Evolutionary conservation across 2,888 invertebrate genomes (phyloP).

Genomic region (Trichogramma evanescens): DNA sequence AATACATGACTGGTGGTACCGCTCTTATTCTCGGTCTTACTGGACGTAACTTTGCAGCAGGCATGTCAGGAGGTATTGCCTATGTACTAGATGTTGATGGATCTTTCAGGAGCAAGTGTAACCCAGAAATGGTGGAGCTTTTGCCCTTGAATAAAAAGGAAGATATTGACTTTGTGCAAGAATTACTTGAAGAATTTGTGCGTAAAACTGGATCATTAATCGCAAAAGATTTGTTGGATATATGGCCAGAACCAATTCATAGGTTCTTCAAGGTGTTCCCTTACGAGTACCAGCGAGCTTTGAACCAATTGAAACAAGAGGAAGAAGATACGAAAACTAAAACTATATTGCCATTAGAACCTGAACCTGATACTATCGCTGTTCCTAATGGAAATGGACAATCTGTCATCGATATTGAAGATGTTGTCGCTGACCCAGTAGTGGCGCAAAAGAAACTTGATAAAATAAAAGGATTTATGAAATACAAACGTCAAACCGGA

Average conservation of each 20-base stretch:
- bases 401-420: conserved; percentile 77
- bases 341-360: conserved; percentile 8
- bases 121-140: conserved; percentile 91
- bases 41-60: conserved; percentile 97
- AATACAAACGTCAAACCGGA: conserved; percentile 83
- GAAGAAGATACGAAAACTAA: conserved; percentile 31
- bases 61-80: conserved; percentile 95
- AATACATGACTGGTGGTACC: conserved; percentile 97
- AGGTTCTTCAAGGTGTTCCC: conserved; percentile 95
- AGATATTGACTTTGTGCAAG: conserved; percentile 71
- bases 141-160: conserved; percentile 70
- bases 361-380: conserved; percentile 31
- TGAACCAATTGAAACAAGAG: conserved; percentile 61
- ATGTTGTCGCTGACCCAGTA: conserved; percentile 70
- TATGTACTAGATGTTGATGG: conserved; percentile 88
- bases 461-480: conserved; percentile 86
- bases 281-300: conserved; percentile 87
- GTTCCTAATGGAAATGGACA: conserved; percentile 45
- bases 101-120: conserved; percentile 80
- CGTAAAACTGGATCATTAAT: conserved; percentile 82
- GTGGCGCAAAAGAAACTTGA: conserved; percentile 75
- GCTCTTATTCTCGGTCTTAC: conserved; percentile 89
- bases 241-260: conserved; percentile 70
- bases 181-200: conserved; percentile 75
- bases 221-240: conserved; percentile 68